Evolutionary conservation across 2,888 invertebrate genomes (phyloP), one percentile per base, ranked within the genome.

Genomic region (Odontothrips loti): DNA sequence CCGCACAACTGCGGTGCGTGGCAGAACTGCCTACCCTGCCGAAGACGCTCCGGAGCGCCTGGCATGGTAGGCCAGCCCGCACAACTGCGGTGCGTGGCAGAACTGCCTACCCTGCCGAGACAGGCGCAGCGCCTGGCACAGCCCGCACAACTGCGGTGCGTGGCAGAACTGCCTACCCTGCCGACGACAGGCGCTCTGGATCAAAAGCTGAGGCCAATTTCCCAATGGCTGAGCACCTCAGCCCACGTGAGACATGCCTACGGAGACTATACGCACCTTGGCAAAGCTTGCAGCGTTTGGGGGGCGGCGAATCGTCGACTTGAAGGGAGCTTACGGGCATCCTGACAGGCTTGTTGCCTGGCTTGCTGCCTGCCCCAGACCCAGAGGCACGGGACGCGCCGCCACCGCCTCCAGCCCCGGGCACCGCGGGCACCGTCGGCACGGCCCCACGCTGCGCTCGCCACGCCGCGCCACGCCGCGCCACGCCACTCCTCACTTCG

Each of bases 251-350:
- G 51, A 11, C 51, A 51, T 51, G 51, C 1, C 51, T 6, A 68
- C 68, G 6, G 23, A n/a, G 23, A 23, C n/a, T 23, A 23, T 23
- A 68, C 68, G 27, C 27, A 75, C 68, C 68, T 75, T 75, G 68
- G 27, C 68, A 75, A 75, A 75, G 68, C 27, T 75, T 75, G 68
- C 68, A 75, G 68, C 68, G 68, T 27, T 75, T 75, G 8, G 68
- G 68, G 11, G 68, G 68, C 68, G 68, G 68, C 27, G 68, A 75
- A 23, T 75, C 68, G 68, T 75, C 68, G 23, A 27, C 68, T 23
- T 75, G 68, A 8, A 75, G 68, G 68, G 68, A 75, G 68, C 68
- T 75, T 27, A 75, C 68, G 68, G 68, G 68, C 68, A 75, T 75
- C 68, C 68, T 75, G 68, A 75, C 68, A 75, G 68, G 68, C 68